Evolutionary conservation across 2,888 invertebrate genomes (phyloP), one percentile per base, ranked within the genome.

Genomic region (Bimastos eiseni): DNA sequence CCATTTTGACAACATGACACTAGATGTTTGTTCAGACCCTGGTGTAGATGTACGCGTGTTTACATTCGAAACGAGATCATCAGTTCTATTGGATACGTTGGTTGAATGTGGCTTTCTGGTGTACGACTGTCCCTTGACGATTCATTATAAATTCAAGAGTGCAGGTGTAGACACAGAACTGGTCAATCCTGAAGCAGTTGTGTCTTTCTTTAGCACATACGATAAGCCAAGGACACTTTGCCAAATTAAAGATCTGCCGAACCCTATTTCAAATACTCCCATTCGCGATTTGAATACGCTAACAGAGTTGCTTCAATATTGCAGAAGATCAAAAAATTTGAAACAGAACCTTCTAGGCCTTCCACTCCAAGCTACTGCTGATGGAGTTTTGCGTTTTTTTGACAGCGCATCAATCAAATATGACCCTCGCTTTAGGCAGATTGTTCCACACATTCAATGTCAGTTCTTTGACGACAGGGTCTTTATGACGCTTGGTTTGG

Each of bases 331-430:
- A 11, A n/a, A 0, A 8, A n/a, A 11, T n/a, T 70, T 70, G 30
- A 34, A 37, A 86, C 34, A 86, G 0, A 36, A 86, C 5, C 38
- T 92, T 17, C 91, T 92, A 5, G 91, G 91, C 17, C 88, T 93
- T 34, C 92, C 93, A 17, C 86, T 93, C 83, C 90, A 92, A 41
- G 91, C 92, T 21, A 91, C 91, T 24, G 91, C 91, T n/a, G 93
- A 93, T 84, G 91, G 88, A 21, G 91, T 91, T 84, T 91, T 93
- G 33, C 91, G 92, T 24, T 83, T 70, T 21, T 93, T 93, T 90
- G 90, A 86, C 88, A 36, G 49, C 33, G 91, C 92, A 30, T 91
- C 90, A n/a, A 91, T 92, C 13, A 90, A 91, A 6, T 93, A 91
- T 88, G 89, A 92, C 38, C 91, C 92, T 15, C 33, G 84, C 2